Percentiles rank a stretch among this genome's conserved stretches.
Conservation (phyloP, 2,888 invertebrate species). For the Polyploca ridens region DNA sequence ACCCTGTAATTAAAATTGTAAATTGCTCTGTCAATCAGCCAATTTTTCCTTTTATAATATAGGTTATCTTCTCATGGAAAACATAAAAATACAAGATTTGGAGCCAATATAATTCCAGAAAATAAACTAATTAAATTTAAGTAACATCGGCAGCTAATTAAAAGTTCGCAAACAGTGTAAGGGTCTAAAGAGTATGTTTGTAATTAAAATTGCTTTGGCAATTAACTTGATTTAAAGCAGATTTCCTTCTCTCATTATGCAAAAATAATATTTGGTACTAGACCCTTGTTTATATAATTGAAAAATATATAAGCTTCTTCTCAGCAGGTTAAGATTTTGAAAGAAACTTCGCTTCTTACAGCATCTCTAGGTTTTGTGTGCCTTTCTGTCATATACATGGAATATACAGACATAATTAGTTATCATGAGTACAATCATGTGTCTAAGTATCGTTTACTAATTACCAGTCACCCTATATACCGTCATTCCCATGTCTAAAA, state of each 20-base stretch:
- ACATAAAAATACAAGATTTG: not conserved
- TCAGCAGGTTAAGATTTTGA: too few relatives aligned
- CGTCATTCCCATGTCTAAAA: too few relatives aligned
- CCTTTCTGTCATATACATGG: too few relatives aligned
- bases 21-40: not conserved
- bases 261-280: not conserved
- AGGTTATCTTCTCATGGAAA: slow-evolving; percentile 2
- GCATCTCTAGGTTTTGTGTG: too few relatives aligned
- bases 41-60: not conserved
- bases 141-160: not conserved
- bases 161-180: not conserved
- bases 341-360: too few relatives aligned
- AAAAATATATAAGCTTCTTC: too few relatives aligned
- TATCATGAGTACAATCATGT: too few relatives aligned
- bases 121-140: not conserved
- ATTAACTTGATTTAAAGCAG: not conserved
- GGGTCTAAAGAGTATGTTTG: not conserved
- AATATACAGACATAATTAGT: too few relatives aligned
- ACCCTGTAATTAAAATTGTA: too few relatives aligned
- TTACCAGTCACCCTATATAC: too few relatives aligned
- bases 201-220: not conserved
- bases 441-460: too few relatives aligned
- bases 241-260: not conserved
- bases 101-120: not conserved
- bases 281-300: too few relatives aligned